Percentiles rank a stretch among this genome's conserved stretches.
Conservation (phyloP, 2,888 invertebrate genomes). For the Agonopterix subpropinquella region DNA sequence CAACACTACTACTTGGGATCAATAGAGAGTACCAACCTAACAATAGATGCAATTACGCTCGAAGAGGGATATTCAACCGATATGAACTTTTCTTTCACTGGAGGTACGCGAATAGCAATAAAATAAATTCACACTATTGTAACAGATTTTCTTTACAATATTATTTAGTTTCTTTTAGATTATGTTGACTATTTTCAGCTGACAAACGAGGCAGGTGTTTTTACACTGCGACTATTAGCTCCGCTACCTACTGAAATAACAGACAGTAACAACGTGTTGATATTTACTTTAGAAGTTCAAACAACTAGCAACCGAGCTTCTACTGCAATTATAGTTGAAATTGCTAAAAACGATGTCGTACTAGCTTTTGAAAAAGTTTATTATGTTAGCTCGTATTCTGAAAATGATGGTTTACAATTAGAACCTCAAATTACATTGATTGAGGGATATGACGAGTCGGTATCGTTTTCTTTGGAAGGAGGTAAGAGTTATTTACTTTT, state of each 20-base stretch:
- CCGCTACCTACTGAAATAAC: constrained; percentile 16
- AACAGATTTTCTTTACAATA: neutral
- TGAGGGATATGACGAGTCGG: constrained; percentile 14
- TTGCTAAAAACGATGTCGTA: constrained; percentile 3
- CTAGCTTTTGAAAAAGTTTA: constrained; percentile 20
- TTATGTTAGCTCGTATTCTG: constrained; percentile 18
- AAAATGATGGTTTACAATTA: constrained; percentile 4
- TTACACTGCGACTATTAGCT: constrained; percentile 14
- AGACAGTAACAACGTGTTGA: constrained; percentile 17
- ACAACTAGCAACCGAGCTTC: constrained; percentile 10
- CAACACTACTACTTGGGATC: constrained; percentile 22
- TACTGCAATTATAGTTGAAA: constrained; percentile 14
- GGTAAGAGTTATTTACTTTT: constrained; percentile 6
- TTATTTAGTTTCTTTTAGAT: constrained; percentile 25
- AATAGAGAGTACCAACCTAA: constrained; percentile 15
- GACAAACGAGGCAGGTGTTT: constrained; percentile 13
- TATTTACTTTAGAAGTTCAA: constrained; percentile 20
- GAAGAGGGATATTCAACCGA: constrained; percentile 17
- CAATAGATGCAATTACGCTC: constrained; percentile 17
- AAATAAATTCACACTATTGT: neutral
- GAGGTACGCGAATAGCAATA: constrained; percentile 18
- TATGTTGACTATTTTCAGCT: constrained; percentile 24
- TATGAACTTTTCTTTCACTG: constrained; percentile 15
- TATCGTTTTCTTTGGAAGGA: constrained; percentile 10
- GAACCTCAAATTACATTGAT: constrained; percentile 12